Percentiles rank a stretch among this genome's conserved stretches.
Evolutionary conservation across 2,888 invertebrate genomes (phyloP).

Genomic region (Mellilla xanthometata): DNA sequence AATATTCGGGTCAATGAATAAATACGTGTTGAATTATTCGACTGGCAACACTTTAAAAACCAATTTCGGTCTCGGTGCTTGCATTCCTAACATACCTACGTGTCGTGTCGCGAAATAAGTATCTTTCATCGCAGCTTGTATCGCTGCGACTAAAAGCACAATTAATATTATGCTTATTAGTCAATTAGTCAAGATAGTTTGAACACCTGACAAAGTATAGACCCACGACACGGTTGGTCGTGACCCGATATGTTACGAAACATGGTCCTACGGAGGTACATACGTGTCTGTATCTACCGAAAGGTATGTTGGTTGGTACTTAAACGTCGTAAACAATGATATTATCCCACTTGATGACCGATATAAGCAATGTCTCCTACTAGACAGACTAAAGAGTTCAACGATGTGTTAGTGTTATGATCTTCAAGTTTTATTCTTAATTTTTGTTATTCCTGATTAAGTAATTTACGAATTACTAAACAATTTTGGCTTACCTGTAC

Average conservation of each 20-base stretch:
- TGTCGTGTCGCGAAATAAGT: background rate
- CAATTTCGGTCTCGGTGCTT: background rate
- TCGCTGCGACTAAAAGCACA: constrained; percentile 9
- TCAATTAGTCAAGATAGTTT: constrained; percentile 37
- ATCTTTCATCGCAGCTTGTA: constrained; percentile 5
- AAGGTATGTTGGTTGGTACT: too few species aligned
- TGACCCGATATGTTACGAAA: constrained; percentile 30
- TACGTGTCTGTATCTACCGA: constrained; percentile 4
- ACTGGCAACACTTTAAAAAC: background rate
- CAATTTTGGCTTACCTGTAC: too few species aligned
- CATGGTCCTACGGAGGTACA: constrained; percentile 4
- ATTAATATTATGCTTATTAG: constrained; percentile 36
- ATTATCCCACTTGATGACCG: too few species aligned
- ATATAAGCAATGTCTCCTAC: too few species aligned
- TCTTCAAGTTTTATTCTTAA: too few species aligned
- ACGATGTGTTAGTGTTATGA: too few species aligned
- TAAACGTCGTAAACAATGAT: too few species aligned
- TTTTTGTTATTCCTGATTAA: too few species aligned
- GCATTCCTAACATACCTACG: background rate
- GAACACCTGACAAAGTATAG: constrained; percentile 25
- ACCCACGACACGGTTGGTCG: constrained; percentile 23
- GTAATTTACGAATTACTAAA: too few species aligned
- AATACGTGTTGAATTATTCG: background rate
- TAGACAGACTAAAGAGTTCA: too few species aligned
- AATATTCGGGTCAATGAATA: background rate